phyloP scores from a whole-genome alignment of 2,888 invertebrate genomes.

The Danaus chrysippus region DNA sequence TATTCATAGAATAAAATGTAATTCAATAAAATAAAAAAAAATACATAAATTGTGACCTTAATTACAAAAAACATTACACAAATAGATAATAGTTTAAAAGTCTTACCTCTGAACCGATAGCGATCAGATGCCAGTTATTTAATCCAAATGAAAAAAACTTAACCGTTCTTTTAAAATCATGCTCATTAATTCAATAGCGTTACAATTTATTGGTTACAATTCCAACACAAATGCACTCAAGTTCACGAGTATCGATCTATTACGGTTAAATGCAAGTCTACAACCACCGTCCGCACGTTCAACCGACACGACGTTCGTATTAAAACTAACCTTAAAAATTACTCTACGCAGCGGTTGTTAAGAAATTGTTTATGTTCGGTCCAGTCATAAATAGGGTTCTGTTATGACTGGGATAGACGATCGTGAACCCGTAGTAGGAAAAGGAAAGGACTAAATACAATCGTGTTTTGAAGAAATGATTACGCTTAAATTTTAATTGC shows the following conservation, averaged over 20 bases:
- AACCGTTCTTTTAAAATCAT: conserved; percentile 42
- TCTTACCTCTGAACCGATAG: neutral
- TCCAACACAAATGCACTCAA: conserved; percentile 56
- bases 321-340: conserved; percentile 75
- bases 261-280: conserved; percentile 36
- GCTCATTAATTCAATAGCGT: conserved; percentile 40
- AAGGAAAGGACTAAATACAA: conserved; percentile 11
- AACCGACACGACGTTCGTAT: conserved; percentile 60
- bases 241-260: conserved; percentile 62
- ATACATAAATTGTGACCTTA: neutral
- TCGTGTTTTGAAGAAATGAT: neutral
- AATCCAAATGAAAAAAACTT: conserved; percentile 9
- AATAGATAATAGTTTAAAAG: neutral
- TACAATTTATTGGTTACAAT: conserved; percentile 40
- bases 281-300: conserved; percentile 48
- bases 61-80: neutral
- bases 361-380: conserved; percentile 71
- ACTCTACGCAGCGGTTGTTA: conserved; percentile 61
- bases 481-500: neutral
- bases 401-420: conserved; percentile 44
- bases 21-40: neutral
- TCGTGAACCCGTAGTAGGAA: conserved; percentile 22
- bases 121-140: neutral
- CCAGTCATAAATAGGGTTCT: conserved; percentile 57
- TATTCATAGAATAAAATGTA: neutral